A percentile compares a stretch with the other conserved stretches of the same genome.
Evolutionary conservation across 2,797 vertebrate genomes (phyloP).

Genomic region (Bryconaethiops microstoma): DNA sequence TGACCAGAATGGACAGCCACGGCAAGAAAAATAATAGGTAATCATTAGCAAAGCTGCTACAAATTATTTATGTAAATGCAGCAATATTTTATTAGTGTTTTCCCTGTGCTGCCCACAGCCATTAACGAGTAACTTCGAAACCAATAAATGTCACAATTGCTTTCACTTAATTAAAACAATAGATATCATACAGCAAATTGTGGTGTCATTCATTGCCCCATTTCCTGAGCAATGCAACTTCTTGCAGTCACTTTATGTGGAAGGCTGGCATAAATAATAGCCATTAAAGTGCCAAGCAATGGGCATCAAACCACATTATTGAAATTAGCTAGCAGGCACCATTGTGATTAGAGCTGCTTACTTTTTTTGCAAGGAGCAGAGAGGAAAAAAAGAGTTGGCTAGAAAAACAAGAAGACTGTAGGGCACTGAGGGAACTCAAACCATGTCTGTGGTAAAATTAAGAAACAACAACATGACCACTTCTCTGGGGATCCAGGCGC

Average conservation of each 20-base stretch:
- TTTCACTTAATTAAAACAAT: constrained; percentile 98
- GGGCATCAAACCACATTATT: constrained; percentile 88
- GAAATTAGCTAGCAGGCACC: constrained; percentile 84
- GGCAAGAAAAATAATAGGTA: constrained; percentile 67
- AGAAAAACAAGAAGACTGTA: neutral
- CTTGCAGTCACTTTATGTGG: constrained; percentile 84
- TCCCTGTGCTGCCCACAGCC: constrained; percentile 66
- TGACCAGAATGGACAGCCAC: constrained; percentile 63
- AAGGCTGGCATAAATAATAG: constrained; percentile 90
- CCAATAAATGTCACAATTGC: constrained; percentile 90
- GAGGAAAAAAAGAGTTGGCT: constrained; percentile 31
- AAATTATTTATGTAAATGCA: constrained; percentile 78
- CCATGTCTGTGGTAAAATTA: neutral
- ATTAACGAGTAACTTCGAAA: constrained; percentile 88
- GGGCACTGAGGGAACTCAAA: neutral
- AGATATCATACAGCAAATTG: constrained; percentile 89
- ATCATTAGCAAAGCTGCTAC: constrained; percentile 73
- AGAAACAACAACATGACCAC: neutral
- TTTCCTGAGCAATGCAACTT: constrained; percentile 86
- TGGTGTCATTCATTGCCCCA: constrained; percentile 87
- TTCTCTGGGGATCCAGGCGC: neutral
- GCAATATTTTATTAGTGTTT: constrained; percentile 70
- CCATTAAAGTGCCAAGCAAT: constrained; percentile 89
- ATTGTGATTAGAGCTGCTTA: constrained; percentile 75
- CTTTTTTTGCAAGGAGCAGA: neutral